These are phyloP conservation scores for Triplophysa tibetana DNA, from an alignment of 2,113 vertebrate species.

Conservation along the genomic window DNA sequence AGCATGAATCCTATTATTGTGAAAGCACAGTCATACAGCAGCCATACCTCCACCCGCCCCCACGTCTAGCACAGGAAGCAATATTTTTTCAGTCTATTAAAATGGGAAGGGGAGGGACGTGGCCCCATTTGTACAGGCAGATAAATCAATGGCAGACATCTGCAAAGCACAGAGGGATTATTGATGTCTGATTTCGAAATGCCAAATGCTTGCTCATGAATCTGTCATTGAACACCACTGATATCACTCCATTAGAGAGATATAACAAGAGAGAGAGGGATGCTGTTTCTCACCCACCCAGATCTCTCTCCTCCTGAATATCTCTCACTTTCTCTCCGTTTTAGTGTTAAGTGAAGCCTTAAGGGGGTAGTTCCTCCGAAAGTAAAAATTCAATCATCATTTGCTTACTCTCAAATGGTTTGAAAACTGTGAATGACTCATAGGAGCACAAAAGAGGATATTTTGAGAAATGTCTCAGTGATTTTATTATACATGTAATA, in stretches of 20 bases:
- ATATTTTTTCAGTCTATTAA: conserved; percentile 2
- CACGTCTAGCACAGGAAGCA: not conserved
- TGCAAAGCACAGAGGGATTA: conserved; percentile 37
- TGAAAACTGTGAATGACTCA: too few relatives aligned
- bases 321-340: not conserved
- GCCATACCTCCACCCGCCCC: not conserved
- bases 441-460: too few relatives aligned
- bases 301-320: not conserved
- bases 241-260: conserved; percentile 31
- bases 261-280: conserved; percentile 7
- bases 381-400: too few relatives aligned
- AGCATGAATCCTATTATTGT: too few relatives aligned
- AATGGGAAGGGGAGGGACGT: not conserved
- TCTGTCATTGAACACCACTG: conserved; percentile 28
- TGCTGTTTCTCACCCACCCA: not conserved
- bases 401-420: too few relatives aligned
- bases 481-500: too few relatives aligned
- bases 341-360: not conserved
- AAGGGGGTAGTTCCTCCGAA: too few relatives aligned
- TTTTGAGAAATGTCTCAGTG: too few relatives aligned
- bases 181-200: conserved; percentile 41
- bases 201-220: conserved; percentile 23
- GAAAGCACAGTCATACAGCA: too few relatives aligned
- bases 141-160: conserved; percentile 40
- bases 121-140: conserved; percentile 12